phyloP scores from a whole-genome alignment of 2,888 invertebrate species.

The Ormyrus rosae region DNA sequence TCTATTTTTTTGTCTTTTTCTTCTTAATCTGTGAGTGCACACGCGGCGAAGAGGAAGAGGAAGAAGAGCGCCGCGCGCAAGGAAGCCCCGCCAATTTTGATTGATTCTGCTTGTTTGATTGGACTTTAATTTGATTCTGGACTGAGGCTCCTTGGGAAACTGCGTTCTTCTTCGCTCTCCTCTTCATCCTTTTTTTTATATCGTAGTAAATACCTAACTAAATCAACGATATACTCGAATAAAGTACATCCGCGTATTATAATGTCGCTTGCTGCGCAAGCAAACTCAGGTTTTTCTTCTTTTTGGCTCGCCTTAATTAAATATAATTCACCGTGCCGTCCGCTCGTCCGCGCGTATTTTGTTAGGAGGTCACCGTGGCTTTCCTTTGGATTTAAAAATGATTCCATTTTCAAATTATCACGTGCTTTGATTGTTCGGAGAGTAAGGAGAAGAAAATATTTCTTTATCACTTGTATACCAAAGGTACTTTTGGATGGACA shows the following conservation, averaged over 20 bases:
- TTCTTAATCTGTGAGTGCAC: slow-evolving; percentile 4
- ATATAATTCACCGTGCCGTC: slow-evolving; percentile 34
- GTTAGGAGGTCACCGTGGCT: too few relatives aligned
- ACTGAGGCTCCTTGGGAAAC: background rate
- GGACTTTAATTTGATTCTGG: slow-evolving; percentile 19
- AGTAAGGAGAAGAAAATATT: too few relatives aligned
- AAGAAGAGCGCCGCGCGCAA: background rate
- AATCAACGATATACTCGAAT: slow-evolving; percentile 31
- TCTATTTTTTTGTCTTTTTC: background rate
- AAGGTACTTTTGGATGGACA: too few relatives aligned
- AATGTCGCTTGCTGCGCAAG: slow-evolving; percentile 39
- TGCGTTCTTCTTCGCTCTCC: slow-evolving; percentile 9
- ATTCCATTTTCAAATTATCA: too few relatives aligned
- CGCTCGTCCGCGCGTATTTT: slow-evolving; percentile 42
- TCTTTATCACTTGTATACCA: too few relatives aligned
- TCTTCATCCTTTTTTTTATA: slow-evolving; percentile 12
- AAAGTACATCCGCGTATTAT: slow-evolving; percentile 40
- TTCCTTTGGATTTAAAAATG: background rate
- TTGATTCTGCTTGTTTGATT: slow-evolving; percentile 49
- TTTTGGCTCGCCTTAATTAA: slow-evolving; percentile 41
- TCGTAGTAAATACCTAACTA: slow-evolving; percentile 46
- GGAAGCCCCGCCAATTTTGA: slow-evolving; percentile 26
- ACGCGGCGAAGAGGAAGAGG: slow-evolving; percentile 18
- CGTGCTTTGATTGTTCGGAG: too few relatives aligned
- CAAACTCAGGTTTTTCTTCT: slow-evolving; percentile 36